Evolutionary conservation across 2,113 vertebrate species (phyloP).

Genomic region (Paramisgurnus dabryanus): DNA sequence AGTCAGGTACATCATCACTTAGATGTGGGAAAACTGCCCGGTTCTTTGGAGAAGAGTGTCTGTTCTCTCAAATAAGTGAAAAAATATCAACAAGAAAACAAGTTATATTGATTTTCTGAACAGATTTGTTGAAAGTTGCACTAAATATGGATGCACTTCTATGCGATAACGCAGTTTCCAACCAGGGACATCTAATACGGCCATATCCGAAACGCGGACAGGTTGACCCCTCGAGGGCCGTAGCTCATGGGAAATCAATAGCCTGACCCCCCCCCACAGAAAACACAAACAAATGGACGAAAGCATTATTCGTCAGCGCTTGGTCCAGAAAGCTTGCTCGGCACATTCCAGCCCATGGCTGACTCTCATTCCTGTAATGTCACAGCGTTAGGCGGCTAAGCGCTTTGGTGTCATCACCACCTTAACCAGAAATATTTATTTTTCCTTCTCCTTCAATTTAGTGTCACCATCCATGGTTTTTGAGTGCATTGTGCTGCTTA

Average conservation of each 20-base stretch:
- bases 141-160: neutral
- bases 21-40: neutral
- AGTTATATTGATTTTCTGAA: neutral
- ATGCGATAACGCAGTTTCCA: neutral
- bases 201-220: conserved; percentile 10
- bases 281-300: conserved; percentile 37
- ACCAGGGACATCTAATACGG: neutral
- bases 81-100: neutral
- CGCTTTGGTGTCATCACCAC: too few relatives aligned
- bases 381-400: neutral
- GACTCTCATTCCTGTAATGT: conserved; percentile 22
- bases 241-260: conserved; percentile 45
- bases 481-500: too few relatives aligned
- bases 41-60: neutral
- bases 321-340: conserved; percentile 37
- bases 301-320: conserved; percentile 25
- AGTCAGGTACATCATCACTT: neutral
- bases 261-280: neutral
- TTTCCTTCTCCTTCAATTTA: too few relatives aligned
- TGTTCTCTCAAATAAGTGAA: neutral
- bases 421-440: too few relatives aligned
- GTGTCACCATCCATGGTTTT: too few relatives aligned
- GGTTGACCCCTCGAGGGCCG: neutral
- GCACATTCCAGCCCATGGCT: conserved; percentile 47
- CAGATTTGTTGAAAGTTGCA: neutral